Base-by-base conservation (phyloP, 53 echinoderm and acorn worm species). In the Echinometra lucunter region DNA sequence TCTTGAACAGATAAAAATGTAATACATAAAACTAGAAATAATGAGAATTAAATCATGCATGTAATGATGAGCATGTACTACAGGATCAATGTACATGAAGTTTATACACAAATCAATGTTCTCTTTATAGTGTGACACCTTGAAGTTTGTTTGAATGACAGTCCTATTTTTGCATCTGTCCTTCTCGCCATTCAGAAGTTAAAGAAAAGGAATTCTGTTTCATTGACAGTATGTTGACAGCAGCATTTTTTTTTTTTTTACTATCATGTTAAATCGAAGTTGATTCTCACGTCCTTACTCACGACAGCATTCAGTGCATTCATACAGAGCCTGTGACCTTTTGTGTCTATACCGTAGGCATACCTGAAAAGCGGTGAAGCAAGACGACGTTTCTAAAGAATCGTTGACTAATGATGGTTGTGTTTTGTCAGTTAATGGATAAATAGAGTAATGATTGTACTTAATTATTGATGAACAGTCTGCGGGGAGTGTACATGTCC, bases 391-490 rank as follows among this genome's bases (percentile, higher is more conserved):
- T 85, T 85, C 57, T 55, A 72, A 78, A 28, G 55, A 27, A 57
- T 45, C 18, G 5, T 57, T 72, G 74, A 78, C 72, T 74, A 92
- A 92, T 75, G 56, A 92, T 38, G 45, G 56, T 49, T 25, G 57
- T 69, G 69, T 92, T 75, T 32, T 74, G 75, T 32, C 38, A 44
- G 45, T 44, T 75, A 12, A 78, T 74, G 44, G 80, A 92, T 37
- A 5, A 53, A 63, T 57, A 69, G 55, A 55, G 37, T 78, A 21
- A 75, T 92, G 74, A 35, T 49, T 18, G 58, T 92, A 5, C 23
- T 45, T 37, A 56, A 78, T 92, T 78, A 53, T 92, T 45, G 34
- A 94, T 94, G 37, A 49, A n/a, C 49, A 18, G 1, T 25, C 49
- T 27, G 38, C 42, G 21, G 42, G 23, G 7, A 40, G 42, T 78